Evolutionary conservation across 2,797 vertebrate species (phyloP).

Genomic region (Pterois miles): DNA sequence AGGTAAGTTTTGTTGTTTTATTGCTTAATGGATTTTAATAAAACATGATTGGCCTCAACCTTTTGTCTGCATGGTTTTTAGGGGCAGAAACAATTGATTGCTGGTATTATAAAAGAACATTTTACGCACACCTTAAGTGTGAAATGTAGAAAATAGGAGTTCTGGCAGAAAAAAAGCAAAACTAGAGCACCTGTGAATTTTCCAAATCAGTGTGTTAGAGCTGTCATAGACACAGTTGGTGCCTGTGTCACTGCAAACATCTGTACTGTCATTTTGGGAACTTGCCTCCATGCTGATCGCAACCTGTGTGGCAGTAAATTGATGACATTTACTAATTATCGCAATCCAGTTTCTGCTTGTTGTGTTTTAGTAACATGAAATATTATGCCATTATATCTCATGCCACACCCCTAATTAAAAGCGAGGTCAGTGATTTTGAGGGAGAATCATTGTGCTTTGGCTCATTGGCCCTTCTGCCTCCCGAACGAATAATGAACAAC

Average conservation of each 20-base stretch:
- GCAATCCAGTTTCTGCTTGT: neutral
- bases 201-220: conserved; percentile 10
- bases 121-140: neutral
- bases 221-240: neutral
- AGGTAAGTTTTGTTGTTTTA: conserved; percentile 4
- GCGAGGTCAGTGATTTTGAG: conserved; percentile 14
- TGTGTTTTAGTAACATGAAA: neutral
- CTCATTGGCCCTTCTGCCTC: neutral
- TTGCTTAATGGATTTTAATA: conserved; percentile 34
- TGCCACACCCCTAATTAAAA: conserved; percentile 19
- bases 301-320: neutral
- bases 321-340: conserved; percentile 19
- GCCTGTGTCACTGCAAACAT: neutral
- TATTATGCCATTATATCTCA: neutral
- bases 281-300: neutral
- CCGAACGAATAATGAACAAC: neutral
- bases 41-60: conserved; percentile 11
- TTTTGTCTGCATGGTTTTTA: conserved; percentile 9
- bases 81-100: neutral
- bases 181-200: neutral
- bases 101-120: neutral
- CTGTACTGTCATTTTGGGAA: conserved; percentile 2
- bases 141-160: neutral
- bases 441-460: neutral
- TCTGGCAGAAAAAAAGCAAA: conserved; percentile 17